Evolutionary conservation across 2,797 vertebrate genomes (phyloP).

Genomic region (Phataginus tricuspis): DNA sequence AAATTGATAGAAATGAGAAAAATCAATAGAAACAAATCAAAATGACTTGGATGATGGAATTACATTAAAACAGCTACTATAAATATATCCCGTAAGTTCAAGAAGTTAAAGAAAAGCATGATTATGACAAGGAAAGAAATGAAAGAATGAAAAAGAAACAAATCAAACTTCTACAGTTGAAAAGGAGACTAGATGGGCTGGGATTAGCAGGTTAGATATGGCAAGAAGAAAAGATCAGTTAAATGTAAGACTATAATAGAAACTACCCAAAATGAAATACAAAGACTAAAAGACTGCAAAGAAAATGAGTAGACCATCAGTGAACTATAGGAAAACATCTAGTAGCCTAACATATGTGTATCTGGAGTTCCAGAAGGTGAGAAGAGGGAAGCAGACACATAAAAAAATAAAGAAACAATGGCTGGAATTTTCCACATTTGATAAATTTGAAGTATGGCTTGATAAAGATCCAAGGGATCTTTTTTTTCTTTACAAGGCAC

Average conservation of each 20-base stretch:
- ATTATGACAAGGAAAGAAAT: not conserved
- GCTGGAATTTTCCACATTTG: not conserved
- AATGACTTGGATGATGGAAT: not conserved
- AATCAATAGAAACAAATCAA: not conserved
- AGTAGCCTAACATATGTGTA: not conserved
- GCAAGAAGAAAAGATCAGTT: not conserved
- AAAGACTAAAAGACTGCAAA: not conserved
- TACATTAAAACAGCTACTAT: not conserved
- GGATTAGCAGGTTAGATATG: not conserved
- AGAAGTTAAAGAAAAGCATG: slow-evolving; percentile 19
- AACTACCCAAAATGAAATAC: not conserved
- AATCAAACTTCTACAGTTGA: not conserved
- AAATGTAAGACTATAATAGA: not conserved
- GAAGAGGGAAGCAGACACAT: not conserved
- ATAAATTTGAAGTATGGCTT: not conserved
- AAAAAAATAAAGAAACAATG: not conserved
- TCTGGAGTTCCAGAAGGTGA: not conserved
- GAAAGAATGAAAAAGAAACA: not conserved
- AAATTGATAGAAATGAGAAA: not conserved
- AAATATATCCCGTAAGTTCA: not conserved
- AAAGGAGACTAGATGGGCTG: not conserved
- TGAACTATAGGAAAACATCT: not conserved
- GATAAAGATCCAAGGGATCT: not conserved
- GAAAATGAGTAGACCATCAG: not conserved
- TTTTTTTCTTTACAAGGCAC: not conserved